Base-by-base conservation (phyloP, 1,140 invertebrate genomes). In the Hypsibius dujardini region DNA sequence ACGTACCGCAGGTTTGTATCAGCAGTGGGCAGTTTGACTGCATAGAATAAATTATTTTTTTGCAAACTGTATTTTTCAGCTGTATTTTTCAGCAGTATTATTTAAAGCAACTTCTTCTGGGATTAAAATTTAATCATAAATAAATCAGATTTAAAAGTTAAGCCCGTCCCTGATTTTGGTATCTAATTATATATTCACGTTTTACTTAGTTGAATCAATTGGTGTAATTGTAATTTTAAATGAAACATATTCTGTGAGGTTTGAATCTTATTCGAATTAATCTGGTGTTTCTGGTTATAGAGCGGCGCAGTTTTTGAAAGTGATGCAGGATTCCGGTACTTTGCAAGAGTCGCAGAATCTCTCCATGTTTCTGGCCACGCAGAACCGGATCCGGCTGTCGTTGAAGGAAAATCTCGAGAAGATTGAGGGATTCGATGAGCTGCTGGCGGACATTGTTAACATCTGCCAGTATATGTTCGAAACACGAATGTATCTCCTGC, bases 341-440 rank as follows among this genome's bases (percentile, higher is more conserved):
- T 81, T 98, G 14, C 92, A 96, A 81, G 94, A 98, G 81, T 96
- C 95, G 0, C 95, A 99, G 82, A 97, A 97, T 79, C 82, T 99
- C 7, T 97, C 92, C n/a, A 96, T 98, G 92, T 98, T 98, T 80
- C 82, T 99, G 70, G 96, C 96, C 0, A 97, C 92, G 0, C 94
- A 98, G 81, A 98, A 98, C 81, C 96, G 95, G 83, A 98, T 99
- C 75, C 84, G 95, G 40, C 92, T 96, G 77, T 90, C 89, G 0
- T 86, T 98, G 15, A 96, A 95, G 80, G 89, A 94, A 77, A 90
- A 88, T 74, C 80, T 95, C 42, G 89, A 92, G 78, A 90, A 90
- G 79, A 92, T 92, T 74, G 83, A 83, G 75, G 76, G 90, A 1
- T 98, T 94, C 77, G 95, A 98, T 80, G 95, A 98, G 74, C 80